Percentiles rank a stretch among this genome's conserved stretches.
These are phyloP conservation scores for Elachura formosa DNA, from an alignment of 2,113 vertebrate genomes.

Conservation along the genomic window DNA sequence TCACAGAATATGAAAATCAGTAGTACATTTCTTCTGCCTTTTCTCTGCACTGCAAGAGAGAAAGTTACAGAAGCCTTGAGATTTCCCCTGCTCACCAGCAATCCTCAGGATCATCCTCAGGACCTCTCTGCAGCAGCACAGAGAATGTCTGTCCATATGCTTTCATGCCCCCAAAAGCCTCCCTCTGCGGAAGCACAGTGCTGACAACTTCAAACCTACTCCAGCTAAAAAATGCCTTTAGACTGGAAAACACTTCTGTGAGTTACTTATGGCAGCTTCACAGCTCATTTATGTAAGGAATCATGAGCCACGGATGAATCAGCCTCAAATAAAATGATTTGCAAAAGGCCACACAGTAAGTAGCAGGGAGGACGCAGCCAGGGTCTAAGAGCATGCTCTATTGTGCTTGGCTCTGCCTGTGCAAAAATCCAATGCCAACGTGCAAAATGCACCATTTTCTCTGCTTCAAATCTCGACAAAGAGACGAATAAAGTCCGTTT, in stretches of 20 bases:
- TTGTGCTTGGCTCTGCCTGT: not conserved
- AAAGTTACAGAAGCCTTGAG: not conserved
- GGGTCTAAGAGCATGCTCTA: not conserved
- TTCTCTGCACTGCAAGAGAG: not conserved
- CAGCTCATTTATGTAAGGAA: not conserved
- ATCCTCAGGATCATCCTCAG: not conserved
- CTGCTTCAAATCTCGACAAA: not conserved
- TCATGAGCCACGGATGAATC: constrained; percentile 21
- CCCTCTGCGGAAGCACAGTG: accelerated
- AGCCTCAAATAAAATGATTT: constrained; percentile 2
- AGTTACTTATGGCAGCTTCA: not conserved
- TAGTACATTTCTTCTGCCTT: not conserved
- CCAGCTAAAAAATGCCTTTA: not conserved
- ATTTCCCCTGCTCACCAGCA: not conserved
- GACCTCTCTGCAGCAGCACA: not conserved
- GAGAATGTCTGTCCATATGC: not conserved
- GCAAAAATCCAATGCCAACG: not conserved
- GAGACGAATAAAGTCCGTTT: not conserved
- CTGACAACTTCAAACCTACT: not conserved
- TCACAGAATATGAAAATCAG: not conserved
- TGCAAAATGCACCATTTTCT: not conserved
- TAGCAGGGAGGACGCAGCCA: not conserved
- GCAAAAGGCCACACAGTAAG: constrained; percentile 8
- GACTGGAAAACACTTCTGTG: not conserved
- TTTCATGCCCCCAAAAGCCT: not conserved